Evolutionary conservation across 2,888 invertebrate genomes (phyloP), one percentile per base, ranked within the genome.

Genomic region (Acleris laterana): DNA sequence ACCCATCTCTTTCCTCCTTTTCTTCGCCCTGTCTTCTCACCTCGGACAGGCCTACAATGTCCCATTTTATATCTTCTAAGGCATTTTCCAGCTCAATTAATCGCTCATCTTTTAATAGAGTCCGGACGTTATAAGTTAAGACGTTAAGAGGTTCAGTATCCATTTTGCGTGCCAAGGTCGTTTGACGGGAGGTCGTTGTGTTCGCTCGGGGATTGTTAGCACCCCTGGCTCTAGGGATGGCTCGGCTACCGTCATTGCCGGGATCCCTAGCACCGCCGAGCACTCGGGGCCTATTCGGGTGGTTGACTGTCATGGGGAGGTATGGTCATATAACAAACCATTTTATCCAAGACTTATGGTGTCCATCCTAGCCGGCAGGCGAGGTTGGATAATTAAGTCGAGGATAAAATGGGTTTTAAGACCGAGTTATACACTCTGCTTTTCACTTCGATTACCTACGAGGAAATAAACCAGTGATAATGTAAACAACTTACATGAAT

Each of bases 81-180:
- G 22, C 22, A 22, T 22, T 22, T 4, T 22, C 22, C 4, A 22
- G 3, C 22, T 22, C 22, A 22, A 22, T 22, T 22, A 22, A 22
- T 22, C 22, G 17, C 46, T 57, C 57, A 7, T 57, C 46, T 5
- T 17, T 57, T 46, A 57, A 46, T 9, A 48, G 28, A 9, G 57
- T 46, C 2, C 28, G 46, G 48, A 56, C 44, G 22, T 56, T 56
- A 44, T 56, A 56, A 20, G 56, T 56, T 22, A 56, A 44, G n/a
- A 56, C 28, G 25, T 57, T 44, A 17, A 57, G 9, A 1, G 16
- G 4, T 5, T 48, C 48, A 46, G 57, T n/a, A 28, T 57, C 48
- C 57, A 3, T 46, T 57, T 57, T 57, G 13, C 28, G 17, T 5
- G 57, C 57, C 2, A 17, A n/a, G 17, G 48, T 57, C 48, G 57